Conservation (phyloP, 1,140 invertebrate species). For the Apis mellifera region DNA sequence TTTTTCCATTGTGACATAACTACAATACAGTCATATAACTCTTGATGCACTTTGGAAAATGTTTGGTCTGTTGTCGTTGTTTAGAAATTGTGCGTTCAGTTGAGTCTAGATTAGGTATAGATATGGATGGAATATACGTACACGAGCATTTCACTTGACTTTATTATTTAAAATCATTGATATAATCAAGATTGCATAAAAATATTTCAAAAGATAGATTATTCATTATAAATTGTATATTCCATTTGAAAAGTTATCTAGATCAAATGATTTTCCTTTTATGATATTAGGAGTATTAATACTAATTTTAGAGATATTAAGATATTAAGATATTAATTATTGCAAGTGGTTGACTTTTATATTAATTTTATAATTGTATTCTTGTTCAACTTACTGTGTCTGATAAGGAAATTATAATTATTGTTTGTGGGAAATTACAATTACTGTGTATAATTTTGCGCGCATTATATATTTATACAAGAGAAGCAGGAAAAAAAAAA, state of each 20-base stretch:
- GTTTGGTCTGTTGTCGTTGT: neutral
- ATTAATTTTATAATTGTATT: neutral
- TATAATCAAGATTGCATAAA: too few relatives aligned
- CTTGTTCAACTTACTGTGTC: neutral
- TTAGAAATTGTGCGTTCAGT: too few relatives aligned
- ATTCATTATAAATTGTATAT: too few relatives aligned
- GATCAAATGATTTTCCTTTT: too few relatives aligned
- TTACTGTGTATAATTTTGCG: neutral
- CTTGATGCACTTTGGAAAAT: neutral
- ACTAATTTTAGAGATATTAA: too few relatives aligned
- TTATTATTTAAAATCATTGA: neutral
- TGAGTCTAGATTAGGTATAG: too few relatives aligned
- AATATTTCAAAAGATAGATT: too few relatives aligned
- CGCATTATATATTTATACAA: neutral
- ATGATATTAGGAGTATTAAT: too few relatives aligned
- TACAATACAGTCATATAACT: neutral
- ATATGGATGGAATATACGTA: too few relatives aligned
- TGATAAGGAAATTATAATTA: neutral
- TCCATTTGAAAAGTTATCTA: too few relatives aligned
- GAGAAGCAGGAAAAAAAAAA: neutral
- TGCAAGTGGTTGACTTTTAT: too few relatives aligned
- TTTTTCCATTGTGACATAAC: conserved; percentile 6
- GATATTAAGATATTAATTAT: too few relatives aligned
- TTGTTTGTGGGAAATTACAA: neutral
- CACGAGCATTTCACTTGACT: neutral